Evolutionary conservation across 2,888 invertebrate genomes (phyloP).

Genomic region (Digitonthophagus gazella): DNA sequence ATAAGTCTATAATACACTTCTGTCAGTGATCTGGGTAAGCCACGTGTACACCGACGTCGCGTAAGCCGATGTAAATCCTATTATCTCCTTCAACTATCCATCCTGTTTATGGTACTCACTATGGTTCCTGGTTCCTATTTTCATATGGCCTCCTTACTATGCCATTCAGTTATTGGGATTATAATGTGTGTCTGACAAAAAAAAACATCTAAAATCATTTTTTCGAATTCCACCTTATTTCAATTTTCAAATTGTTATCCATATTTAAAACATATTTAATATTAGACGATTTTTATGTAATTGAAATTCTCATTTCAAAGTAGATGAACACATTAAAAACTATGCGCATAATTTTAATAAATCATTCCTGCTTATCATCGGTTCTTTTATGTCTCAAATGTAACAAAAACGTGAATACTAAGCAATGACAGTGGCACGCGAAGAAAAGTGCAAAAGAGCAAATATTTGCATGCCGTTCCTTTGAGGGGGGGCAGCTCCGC

Average conservation of each 20-base stretch:
- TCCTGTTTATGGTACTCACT: neutral
- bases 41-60: neutral
- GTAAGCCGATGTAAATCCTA: slow-evolving; percentile 12
- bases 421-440: neutral
- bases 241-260: too few relatives aligned
- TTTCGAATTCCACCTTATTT: too few relatives aligned
- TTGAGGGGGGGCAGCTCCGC: neutral
- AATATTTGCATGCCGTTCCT: neutral
- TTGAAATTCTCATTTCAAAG: too few relatives aligned
- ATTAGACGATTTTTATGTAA: too few relatives aligned
- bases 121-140: neutral
- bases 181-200: too few relatives aligned
- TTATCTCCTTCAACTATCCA: slow-evolving; percentile 13
- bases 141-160: too few relatives aligned
- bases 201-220: too few relatives aligned
- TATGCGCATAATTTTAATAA: neutral
- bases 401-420: neutral
- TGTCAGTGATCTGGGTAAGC: neutral
- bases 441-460: neutral
- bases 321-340: neutral
- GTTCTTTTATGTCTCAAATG: neutral
- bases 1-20: neutral
- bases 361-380: neutral
- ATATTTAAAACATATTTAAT: neutral
- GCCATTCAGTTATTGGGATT: too few relatives aligned